These are phyloP conservation scores for Oxystoma pomonae DNA, from an alignment of 2,888 invertebrate genomes.

Conservation along the genomic window DNA sequence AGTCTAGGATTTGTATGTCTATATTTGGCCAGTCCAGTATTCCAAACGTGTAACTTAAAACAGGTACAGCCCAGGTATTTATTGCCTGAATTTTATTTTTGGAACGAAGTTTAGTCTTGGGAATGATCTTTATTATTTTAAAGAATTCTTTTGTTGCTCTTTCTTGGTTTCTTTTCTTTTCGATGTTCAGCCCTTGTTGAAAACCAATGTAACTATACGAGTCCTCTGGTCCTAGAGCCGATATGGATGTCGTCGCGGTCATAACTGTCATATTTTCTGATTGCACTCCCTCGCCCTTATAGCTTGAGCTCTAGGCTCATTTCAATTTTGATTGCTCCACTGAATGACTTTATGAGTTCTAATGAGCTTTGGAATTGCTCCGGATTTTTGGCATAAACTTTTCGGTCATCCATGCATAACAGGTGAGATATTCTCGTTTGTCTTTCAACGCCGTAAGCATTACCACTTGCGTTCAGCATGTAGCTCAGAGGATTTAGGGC, in stretches of 20 bases:
- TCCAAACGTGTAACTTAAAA: neutral
- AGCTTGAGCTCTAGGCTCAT: neutral
- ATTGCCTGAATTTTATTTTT: neutral
- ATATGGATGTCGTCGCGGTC: neutral
- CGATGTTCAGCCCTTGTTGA: neutral
- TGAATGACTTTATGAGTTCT: neutral
- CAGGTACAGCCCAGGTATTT: neutral
- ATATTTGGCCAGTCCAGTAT: neutral
- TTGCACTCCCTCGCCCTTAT: neutral
- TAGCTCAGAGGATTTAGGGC: too few species aligned
- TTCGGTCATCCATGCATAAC: too few species aligned
- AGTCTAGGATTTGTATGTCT: neutral
- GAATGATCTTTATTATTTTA: neutral
- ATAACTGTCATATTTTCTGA: neutral
- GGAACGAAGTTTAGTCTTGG: neutral
- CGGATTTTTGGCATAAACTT: too few species aligned
- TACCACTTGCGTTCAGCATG: too few species aligned
- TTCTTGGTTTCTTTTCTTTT: neutral
- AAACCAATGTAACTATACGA: neutral
- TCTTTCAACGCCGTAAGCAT: too few species aligned
- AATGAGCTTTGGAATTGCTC: neutral
- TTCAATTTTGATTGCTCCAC: neutral
- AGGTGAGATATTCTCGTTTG: too few species aligned
- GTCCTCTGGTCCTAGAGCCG: neutral
- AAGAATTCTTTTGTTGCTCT: neutral